Evolutionary conservation across 2,797 vertebrate species (phyloP), one percentile per base, ranked within the genome.

Genomic region (Propithecus deckenii): DNA sequence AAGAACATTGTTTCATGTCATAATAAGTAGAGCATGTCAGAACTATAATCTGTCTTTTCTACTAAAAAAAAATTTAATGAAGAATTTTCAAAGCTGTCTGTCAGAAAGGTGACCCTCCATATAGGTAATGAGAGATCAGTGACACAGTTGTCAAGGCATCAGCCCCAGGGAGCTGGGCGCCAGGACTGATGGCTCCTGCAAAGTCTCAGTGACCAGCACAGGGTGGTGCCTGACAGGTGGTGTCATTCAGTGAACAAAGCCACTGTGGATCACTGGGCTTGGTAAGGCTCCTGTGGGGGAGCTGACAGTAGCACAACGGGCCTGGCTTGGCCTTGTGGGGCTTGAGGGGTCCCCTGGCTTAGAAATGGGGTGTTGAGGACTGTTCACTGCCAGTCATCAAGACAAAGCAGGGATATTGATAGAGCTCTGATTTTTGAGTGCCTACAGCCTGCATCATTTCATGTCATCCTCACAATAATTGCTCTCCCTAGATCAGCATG

Each of bases 41-140:
- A 97, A 96, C 41, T 74, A 28, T 78, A 84, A 93, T 96, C 86
- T 96, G 86, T 96, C 86, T 95, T 97, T 94, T 91, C 52, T 63
- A 63, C 72, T 71, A 52, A 95, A 95, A 94, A 89, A 74, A 46
- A 7, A 30, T 83, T 91, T 71, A 79, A 94, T 72, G 32, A 90
- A 65, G 71, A 75, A 92, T 80, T 91, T 93, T 93, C 43, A 65
- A 88, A 96, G 46, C 22, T 93, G 43, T 63, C 88, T 80, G 43
- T 93, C 89, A 96, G 48, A 74, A 96, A 97, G 84, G 95, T 96
- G 89, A 96, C 96, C 91, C 38, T 96, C 32, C 28, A 0, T 0
- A 72, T 41, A 91, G 84, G 69, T 89, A 94, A 95, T 85, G 84
- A 96, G 52, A 74, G 30, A 85, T 48, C 22, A 23, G 30, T 65